Conservation (phyloP, 2,888 invertebrate species). For the Ecdyonurus torrentis region DNA sequence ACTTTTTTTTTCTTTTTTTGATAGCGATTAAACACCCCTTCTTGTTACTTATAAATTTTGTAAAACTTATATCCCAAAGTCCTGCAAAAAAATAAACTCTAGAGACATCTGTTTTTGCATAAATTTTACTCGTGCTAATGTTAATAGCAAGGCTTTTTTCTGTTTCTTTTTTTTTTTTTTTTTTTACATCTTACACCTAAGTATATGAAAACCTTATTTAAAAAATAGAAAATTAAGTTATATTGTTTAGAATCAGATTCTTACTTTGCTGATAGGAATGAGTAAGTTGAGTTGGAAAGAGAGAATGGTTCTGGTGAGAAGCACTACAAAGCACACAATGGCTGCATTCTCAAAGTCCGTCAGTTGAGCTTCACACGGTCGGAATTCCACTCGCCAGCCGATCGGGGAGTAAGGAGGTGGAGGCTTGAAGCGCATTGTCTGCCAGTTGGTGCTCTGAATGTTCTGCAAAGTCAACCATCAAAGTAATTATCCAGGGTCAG, state of each 20-base stretch:
- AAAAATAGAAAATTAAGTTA: neutral
- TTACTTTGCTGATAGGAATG: constrained; percentile 90
- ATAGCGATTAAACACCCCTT: no score
- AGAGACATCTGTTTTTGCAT: no score
- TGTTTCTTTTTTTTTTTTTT: no score
- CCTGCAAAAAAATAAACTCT: no score
- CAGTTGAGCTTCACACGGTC: constrained; percentile 95
- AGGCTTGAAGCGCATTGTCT: constrained; percentile 97
- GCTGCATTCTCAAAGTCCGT: constrained; percentile 99
- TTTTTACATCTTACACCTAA: neutral
- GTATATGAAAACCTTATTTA: neutral
- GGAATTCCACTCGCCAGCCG: constrained; percentile 99
- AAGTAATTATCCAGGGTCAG: no score
- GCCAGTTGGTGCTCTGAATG: constrained; percentile 99
- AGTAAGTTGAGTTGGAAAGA: constrained; percentile 92
- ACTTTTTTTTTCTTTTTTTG: no score
- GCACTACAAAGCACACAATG: constrained; percentile 91
- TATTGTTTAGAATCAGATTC: constrained; percentile 4
- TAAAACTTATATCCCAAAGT: neutral
- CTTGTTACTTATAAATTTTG: no score
- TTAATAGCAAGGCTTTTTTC: neutral
- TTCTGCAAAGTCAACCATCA: no score
- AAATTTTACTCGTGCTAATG: no score
- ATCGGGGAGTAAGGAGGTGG: constrained; percentile 91
- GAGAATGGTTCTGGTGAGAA: constrained; percentile 90